Evolutionary conservation across 2,797 vertebrate species (phyloP).

Genomic region (Darevskia nairensis): DNA sequence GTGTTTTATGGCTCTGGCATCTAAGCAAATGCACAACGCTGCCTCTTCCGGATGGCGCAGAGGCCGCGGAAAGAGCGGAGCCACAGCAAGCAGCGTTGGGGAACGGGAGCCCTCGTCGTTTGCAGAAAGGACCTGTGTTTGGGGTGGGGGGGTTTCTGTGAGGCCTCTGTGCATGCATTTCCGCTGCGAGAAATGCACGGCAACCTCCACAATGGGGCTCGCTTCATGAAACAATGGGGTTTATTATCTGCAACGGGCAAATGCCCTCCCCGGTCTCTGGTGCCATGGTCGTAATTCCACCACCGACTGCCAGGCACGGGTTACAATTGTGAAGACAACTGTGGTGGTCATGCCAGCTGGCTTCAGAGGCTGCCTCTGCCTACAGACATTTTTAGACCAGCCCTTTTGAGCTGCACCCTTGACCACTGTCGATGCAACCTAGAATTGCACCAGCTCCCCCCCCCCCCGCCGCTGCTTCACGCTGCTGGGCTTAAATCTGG

Average conservation of each 20-base stretch:
- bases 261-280: not conserved
- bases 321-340: not conserved
- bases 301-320: not conserved
- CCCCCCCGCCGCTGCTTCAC: no score
- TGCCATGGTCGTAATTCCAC: no score
- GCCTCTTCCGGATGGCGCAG: not conserved
- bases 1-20: constrained; percentile 26
- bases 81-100: accelerated
- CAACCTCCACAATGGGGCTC: not conserved
- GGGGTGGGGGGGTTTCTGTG: not conserved
- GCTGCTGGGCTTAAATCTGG: no score
- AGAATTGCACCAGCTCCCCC: no score
- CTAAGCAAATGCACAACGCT: not conserved
- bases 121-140: not conserved
- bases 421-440: no score
- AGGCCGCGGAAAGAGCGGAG: accelerated
- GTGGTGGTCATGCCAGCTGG: not conserved
- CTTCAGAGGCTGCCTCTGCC: not conserved
- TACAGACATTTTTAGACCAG: not conserved
- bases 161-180: not conserved
- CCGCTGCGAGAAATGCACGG: no score
- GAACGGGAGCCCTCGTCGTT: not conserved
- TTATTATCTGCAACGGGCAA: not conserved
- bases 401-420: not conserved
- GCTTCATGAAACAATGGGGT: not conserved